These are phyloP conservation scores for Pithecia hirsuta DNA, from an alignment of 2,797 vertebrate genomes.

Conservation along the genomic window DNA sequence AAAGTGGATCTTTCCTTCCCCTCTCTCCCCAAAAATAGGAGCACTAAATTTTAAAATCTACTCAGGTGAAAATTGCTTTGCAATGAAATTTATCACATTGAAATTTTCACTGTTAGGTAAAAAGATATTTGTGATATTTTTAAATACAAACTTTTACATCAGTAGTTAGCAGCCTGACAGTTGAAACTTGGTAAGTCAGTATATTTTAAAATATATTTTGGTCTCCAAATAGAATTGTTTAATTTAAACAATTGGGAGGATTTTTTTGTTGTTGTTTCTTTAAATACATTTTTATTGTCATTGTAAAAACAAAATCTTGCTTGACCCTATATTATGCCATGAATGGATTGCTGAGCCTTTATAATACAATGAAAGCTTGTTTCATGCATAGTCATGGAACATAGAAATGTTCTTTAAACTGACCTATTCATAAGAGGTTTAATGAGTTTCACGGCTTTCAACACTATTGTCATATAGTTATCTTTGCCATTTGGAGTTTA, in stretches of 20 bases:
- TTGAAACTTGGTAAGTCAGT: conserved; percentile 79
- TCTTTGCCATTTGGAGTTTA: conserved; percentile 82
- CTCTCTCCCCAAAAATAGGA: conserved; percentile 58
- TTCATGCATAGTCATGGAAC: conserved; percentile 76
- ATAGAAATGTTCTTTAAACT: conserved; percentile 76
- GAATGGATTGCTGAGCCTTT: conserved; percentile 83
- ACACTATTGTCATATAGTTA: conserved; percentile 80
- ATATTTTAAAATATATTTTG: conserved; percentile 80
- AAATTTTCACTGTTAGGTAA: conserved; percentile 76
- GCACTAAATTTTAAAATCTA: conserved; percentile 81
- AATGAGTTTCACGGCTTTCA: conserved; percentile 81
- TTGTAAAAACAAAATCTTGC: conserved; percentile 67
- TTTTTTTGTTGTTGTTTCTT: conserved; percentile 55
- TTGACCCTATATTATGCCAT: conserved; percentile 75
- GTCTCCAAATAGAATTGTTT: conserved; percentile 70
- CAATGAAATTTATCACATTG: conserved; percentile 79
- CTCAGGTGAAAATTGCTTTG: conserved; percentile 85
- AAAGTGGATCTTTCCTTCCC: conserved; percentile 59
- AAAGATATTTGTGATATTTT: conserved; percentile 78
- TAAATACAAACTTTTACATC: conserved; percentile 80
- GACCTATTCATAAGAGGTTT: conserved; percentile 81
- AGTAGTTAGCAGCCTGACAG: conserved; percentile 83
- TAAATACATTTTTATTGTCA: conserved; percentile 69
- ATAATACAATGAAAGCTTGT: conserved; percentile 74
- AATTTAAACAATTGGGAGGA: conserved; percentile 64